Conservation (phyloP, 1,140 invertebrate genomes). For the Lethrus apterus region DNA sequence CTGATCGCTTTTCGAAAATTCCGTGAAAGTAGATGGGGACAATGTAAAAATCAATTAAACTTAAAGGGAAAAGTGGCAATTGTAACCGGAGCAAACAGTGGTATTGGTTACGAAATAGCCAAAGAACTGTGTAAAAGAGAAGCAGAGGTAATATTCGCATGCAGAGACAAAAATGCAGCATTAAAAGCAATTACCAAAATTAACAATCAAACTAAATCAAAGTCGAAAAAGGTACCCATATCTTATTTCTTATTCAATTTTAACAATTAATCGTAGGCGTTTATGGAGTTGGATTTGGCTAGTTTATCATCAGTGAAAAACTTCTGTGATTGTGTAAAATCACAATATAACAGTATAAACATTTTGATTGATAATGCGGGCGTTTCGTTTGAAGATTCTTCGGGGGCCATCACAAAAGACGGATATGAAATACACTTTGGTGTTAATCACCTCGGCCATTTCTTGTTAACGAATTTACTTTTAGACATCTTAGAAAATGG, state of each 20-base stretch:
- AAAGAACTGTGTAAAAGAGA: slow-evolving; percentile 45
- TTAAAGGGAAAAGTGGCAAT: slow-evolving; percentile 49
- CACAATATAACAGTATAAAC: slow-evolving; percentile 55
- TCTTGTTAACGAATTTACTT: slow-evolving; percentile 74
- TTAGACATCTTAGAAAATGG: slow-evolving; percentile 55
- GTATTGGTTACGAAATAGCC: slow-evolving; percentile 52
- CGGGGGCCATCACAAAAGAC: slow-evolving; percentile 58
- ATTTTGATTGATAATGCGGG: slow-evolving; percentile 75
- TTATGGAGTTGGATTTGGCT: slow-evolving; percentile 63
- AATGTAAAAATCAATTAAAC: slow-evolving; percentile 32
- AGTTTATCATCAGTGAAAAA: slow-evolving; percentile 62
- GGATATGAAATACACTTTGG: slow-evolving; percentile 79
- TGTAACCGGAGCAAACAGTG: slow-evolving; percentile 54
- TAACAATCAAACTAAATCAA: slow-evolving; percentile 17
- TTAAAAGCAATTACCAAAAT: slow-evolving; percentile 46
- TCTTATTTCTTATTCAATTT: slow-evolving; percentile 30
- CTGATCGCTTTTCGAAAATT: slow-evolving; percentile 31
- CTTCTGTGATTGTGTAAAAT: slow-evolving; percentile 58
- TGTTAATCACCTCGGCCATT: slow-evolving; percentile 76
- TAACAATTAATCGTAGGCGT: too few relatives aligned
- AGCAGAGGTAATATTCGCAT: slow-evolving; percentile 73
- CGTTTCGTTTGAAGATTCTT: slow-evolving; percentile 48
- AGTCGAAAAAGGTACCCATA: not conserved
- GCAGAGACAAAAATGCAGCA: slow-evolving; percentile 58
- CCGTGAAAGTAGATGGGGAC: slow-evolving; percentile 34